phyloP scores from a whole-genome alignment of 2,797 vertebrate genomes.

The Parauchenoglanis ngamensis region DNA sequence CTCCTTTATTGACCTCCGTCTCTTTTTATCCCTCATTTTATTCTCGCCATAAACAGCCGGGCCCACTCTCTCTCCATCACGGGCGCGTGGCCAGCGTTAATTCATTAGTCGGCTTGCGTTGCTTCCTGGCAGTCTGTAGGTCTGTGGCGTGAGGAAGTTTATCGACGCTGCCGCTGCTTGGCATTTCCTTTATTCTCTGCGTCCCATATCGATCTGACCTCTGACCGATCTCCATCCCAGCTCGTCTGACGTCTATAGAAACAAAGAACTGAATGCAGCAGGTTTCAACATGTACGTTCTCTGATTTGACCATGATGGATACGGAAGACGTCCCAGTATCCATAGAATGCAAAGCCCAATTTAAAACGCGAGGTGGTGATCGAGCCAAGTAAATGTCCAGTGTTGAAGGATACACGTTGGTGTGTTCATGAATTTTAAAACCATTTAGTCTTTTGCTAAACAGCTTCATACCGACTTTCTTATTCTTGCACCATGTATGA shows the following conservation, averaged over 20 bases:
- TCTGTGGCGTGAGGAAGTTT: constrained; percentile 28
- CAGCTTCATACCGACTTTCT: background rate
- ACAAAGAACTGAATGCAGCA: background rate
- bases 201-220: constrained; percentile 22
- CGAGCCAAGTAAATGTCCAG: background rate
- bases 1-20: constrained; percentile 24
- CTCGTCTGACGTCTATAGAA: background rate
- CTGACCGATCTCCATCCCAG: background rate
- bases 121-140: constrained; percentile 38
- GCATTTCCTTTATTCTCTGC: constrained; percentile 15
- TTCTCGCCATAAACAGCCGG: background rate
- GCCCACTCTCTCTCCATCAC: background rate
- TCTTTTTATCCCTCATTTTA: constrained; percentile 26
- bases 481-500: background rate
- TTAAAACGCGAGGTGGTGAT: background rate
- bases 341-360: background rate
- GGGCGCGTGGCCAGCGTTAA: constrained; percentile 28
- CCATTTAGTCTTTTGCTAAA: background rate
- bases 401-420: background rate
- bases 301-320: background rate
- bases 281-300: background rate
- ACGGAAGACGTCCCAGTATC: background rate
- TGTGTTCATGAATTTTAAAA: background rate
- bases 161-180: constrained; percentile 22
- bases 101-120: constrained; percentile 37